phyloP scores from a whole-genome alignment of 2,113 vertebrate species.

The Ifrita kowaldi region DNA sequence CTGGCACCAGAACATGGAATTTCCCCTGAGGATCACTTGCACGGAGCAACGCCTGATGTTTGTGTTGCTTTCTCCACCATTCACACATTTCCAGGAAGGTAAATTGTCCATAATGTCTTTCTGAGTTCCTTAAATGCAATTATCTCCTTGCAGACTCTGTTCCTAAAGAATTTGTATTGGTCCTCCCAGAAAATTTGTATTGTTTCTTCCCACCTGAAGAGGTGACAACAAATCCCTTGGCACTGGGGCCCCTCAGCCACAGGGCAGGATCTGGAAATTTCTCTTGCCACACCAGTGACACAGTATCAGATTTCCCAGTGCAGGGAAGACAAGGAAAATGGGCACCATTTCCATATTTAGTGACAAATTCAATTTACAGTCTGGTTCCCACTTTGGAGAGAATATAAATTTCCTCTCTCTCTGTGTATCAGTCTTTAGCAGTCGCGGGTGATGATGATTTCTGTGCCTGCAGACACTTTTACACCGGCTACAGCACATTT shows the following conservation, averaged over 20 bases:
- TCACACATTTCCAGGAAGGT: neutral
- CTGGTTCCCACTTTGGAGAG: neutral
- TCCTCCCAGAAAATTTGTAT: neutral
- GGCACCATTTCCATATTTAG: conserved; percentile 60
- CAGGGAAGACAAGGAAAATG: neutral
- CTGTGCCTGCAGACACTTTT: conserved; percentile 26
- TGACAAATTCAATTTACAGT: conserved; percentile 60
- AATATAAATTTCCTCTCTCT: conserved; percentile 1
- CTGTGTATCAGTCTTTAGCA: conserved; percentile 29
- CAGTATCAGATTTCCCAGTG: neutral
- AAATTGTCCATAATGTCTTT: neutral
- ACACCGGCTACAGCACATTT: neutral
- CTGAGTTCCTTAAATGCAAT: neutral
- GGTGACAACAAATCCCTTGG: neutral
- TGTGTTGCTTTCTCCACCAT: neutral
- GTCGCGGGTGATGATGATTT: neutral
- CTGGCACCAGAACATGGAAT: neutral
- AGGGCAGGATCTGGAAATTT: neutral
- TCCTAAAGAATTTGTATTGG: neutral
- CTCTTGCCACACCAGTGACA: neutral
- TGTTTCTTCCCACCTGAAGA: neutral
- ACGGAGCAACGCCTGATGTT: neutral
- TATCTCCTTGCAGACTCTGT: neutral
- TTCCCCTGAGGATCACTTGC: neutral
- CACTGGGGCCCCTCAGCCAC: neutral